Base-by-base conservation (phyloP, 2,888 invertebrate species). In the Tupiocoris notatus region DNA sequence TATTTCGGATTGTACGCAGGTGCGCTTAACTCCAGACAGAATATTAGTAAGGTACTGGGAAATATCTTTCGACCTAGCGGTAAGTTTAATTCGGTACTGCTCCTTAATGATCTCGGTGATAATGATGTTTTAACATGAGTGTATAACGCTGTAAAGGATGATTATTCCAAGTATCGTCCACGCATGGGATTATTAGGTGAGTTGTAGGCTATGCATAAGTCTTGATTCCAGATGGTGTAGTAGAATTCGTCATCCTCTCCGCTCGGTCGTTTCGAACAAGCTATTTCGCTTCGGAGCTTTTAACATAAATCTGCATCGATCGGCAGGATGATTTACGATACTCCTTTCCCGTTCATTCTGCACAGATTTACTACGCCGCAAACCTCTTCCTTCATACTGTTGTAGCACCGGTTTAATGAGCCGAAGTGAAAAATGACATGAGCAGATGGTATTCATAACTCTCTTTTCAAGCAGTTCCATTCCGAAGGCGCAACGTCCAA, bases 291-390 rank as follows among this genome's bases (percentile, higher is more conserved):
- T 59, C 20, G 20, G n/a, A 66, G 18, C 66, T 20, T 54, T 66
- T 66, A 66, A 66, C 66, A 66, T 66, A 66, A 66, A 66, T 66
- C 66, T 66, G 66, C 66, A 66, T 66, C 54, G 66, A 66, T 54
- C 66, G 16, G 2, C 21, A 6, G 39, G 16, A 54, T 66, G 66
- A 66, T 66, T 66, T 56, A 66, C 66, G 20, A 22, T n/a, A n/a
- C n/a, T n/a, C n/a, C n/a, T n/a, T 16, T 25, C 56, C 18, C 6
- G 66, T 56, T 66, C 54, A 66, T 66, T 54, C 16, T 16, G 66
- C 39, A 12, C 39, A 39, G 66, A 66, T 66, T 66, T 66, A 66
- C 66, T 6, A n/a, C 59, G n/a, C 59, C 3, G 64, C 64, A 16
- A 1, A 24, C 24, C 25, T 17, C 64, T 20, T 54, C 66, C 66